Evolutionary conservation across 1,140 invertebrate genomes (phyloP), one percentile per base, ranked within the genome.

Genomic region (Danaus melanippus): DNA sequence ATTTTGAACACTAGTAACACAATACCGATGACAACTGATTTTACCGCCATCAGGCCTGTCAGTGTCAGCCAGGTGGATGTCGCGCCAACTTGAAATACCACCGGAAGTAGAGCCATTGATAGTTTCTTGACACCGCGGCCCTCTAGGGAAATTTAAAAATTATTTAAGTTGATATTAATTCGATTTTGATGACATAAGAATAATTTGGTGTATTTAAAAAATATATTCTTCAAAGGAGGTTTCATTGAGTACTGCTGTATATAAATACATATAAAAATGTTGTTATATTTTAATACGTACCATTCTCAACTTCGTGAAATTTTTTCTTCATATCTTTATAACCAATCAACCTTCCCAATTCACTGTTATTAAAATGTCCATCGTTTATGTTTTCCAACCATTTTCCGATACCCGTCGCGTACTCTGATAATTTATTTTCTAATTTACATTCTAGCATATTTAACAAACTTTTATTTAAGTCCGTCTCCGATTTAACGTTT

Each of bases 11-110:
- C 67, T 5, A 87, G 69, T 11, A 87, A 53, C 1, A 64, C 49
- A 0, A 82, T 56, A 0, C 83, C 80, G 9, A 87, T 79, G 9
- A 69, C 68, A 0, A 87, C 82, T 0, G 76, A 76, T 53, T 87
- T 87, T n/a, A 76, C 71, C 0, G 82, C 66, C 64, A 87, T 62
- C n/a, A 86, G 50, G 5, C 74, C 69, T n/a, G 86, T 87, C 15
- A 87, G 43, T 7, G 83, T 32, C 60, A 84, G 73, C 73, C 84
- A 84, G 0, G 84, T 85, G 32, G 84, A 79, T 0, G 78, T 70
- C 6, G 79, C 76, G 7, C 86, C 86, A 0, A 87, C 58, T 57
- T 84, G 76, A 72, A 87, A 87, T 54, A 86, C 70, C 21, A 87
- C 62, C 0, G 86, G 86, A n/a, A 87, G 55, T 51, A 86, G 59